Evolutionary conservation across 2,113 vertebrate species (phyloP), one percentile per base, ranked within the genome.

Genomic region (Rhagologus leucostigma): DNA sequence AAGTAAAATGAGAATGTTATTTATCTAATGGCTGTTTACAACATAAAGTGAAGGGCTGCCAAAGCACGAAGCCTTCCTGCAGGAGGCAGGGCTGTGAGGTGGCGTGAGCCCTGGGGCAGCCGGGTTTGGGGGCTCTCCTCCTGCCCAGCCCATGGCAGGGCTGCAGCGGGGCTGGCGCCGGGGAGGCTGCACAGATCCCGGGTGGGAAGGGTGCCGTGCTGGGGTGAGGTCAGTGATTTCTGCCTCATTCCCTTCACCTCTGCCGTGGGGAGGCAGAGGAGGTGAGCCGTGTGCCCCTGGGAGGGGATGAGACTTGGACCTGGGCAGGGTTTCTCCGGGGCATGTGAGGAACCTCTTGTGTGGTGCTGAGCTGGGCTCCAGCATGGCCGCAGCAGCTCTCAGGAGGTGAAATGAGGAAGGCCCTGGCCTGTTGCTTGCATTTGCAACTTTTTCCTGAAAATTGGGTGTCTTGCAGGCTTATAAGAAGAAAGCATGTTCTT

Each of bases 101-200:
- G 49, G 32, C 20, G 23, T 32, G 21, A 49, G 27, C 27, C 56
- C n/a, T 49, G 44, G 22, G 27, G 30, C 16, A 18, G 24, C 15
- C 22, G 0, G n/a, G n/a, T n/a, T n/a, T 24, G 55, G 24, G 15
- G 22, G 26, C 3, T 7, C 19, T 35, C 6, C 35, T 50, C 9
- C 23, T 1, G 2, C 19, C n/a, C 1, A 1, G 9, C 10, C 2
- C 3, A 1, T 5, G 35, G 37, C 42, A 19, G 18, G 5, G 37
- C 52, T 42, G 64, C 42, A 22, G 64, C 3, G 27, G 57, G 41
- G 70, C 46, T 62, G 73, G 52, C 1, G 4, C 39, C 5, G 7
- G 27, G 24, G 52, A 16, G 26, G 11, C 7, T 11, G 3, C 0
- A 0, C 17, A 37, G 21, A 37, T 10, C 32, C 21, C 32, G 27